A percentile compares a stretch with the other conserved stretches of the same genome.
These are phyloP conservation scores for Ceratitis capitata DNA, from an alignment of 1,140 invertebrate species.

Conservation along the genomic window DNA sequence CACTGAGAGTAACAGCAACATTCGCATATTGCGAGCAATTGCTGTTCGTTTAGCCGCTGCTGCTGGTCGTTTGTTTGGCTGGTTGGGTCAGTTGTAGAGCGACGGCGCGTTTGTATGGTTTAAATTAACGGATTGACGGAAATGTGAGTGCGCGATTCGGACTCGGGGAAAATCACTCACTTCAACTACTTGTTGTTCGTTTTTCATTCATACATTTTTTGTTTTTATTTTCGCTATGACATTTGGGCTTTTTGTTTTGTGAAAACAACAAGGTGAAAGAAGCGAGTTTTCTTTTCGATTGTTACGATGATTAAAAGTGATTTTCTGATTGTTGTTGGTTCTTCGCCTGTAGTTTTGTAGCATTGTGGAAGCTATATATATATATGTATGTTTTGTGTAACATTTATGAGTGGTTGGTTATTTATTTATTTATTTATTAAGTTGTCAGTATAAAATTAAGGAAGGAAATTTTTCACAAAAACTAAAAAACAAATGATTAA, in stretches of 20 bases:
- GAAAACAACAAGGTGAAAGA: conserved; percentile 33
- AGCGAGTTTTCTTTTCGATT: conserved; percentile 33
- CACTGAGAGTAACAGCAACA: not conserved
- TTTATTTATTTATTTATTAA: no score
- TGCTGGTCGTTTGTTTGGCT: not conserved
- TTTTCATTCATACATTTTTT: not conserved
- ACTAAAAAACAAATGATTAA: not conserved
- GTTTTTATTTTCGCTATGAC: no score
- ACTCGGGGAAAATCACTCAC: not conserved
- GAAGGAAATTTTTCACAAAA: not conserved
- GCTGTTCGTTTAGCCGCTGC: not conserved
- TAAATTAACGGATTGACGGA: conserved; percentile 10
- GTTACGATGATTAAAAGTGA: conserved; percentile 26
- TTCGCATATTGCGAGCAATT: not conserved
- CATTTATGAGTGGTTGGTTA: no score
- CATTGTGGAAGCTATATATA: not conserved
- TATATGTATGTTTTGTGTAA: not conserved
- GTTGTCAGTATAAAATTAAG: no score
- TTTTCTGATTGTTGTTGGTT: not conserved
- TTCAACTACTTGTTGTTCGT: not conserved
- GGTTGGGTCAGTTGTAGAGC: conserved; percentile 11
- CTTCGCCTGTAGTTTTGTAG: not conserved
- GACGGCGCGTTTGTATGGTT: conserved; percentile 5
- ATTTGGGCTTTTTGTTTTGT: not conserved
- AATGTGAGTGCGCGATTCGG: not conserved